Base-by-base conservation (phyloP, 2,888 invertebrate genomes). In the Iphiclides podalirius region DNA sequence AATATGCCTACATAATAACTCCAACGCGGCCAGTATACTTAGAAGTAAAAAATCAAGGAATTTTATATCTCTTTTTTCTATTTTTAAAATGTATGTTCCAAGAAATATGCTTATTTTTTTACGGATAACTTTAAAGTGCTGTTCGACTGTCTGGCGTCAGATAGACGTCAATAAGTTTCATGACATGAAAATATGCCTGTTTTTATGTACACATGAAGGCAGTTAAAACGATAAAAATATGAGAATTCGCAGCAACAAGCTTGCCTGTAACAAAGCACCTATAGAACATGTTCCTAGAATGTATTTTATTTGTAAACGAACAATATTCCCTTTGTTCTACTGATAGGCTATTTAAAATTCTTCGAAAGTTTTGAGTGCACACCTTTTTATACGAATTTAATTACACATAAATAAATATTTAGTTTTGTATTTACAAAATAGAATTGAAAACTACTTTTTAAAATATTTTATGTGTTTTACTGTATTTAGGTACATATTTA, bases 251-350 rank as follows among this genome's bases (percentile, higher is more conserved):
- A 58, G 58, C 58, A 57, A 63, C 61, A 2, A 17, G 13, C 60
- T 58, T 54, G 13, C 60, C 58, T 54, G 52, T 61, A 57, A 79
- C 73, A 79, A 77, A 66, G 73, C 64, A 55, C 54, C 62, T 67
- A 66, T 70, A 76, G 64, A 70, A 55, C 61, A 54, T 61, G 54
- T 83, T 82, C 82, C 64, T 61, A 71, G 81, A 79, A 82, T 64
- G 55, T 58, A 56, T 59, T 66, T 60, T 73, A 68, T 76, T 70
- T 75, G 62, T 60, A 58, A 58, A 53, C 46, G 47, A 20, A 80
- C 72, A 79, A 74, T 58, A 62, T 60, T 55, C 55, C 59, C 73
- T 68, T 75, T 78, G 68, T 70, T 53, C 28, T 11, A n/a, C 9
- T 31, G 31, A 31, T 31, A 31, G 8, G 8, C n/a, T 26, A 26